A percentile compares a stretch with the other conserved stretches of the same genome.
phyloP scores from a whole-genome alignment of 2,888 invertebrate species.

The Drosophila leonis region DNA sequence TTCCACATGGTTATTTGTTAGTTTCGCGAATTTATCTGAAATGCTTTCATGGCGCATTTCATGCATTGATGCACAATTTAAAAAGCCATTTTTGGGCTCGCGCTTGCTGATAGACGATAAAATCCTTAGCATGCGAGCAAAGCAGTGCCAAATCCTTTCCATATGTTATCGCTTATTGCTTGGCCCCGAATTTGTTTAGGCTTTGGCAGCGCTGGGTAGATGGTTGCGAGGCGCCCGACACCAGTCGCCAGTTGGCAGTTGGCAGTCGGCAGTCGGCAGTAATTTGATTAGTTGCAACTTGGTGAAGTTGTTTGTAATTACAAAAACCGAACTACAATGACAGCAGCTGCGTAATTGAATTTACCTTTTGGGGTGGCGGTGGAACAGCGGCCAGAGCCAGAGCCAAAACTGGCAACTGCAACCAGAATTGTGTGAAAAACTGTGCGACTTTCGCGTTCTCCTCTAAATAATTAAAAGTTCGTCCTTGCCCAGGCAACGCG shows the following conservation, averaged over 20 bases:
- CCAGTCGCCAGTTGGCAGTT: background rate
- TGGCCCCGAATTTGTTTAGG: constrained; percentile 15
- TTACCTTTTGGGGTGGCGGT: constrained; percentile 29
- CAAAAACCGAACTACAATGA: constrained; percentile 34
- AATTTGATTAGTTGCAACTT: constrained; percentile 62
- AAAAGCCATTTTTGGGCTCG: constrained; percentile 61
- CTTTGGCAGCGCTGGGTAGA: constrained; percentile 3
- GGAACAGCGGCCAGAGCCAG: background rate
- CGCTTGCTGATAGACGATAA: constrained; percentile 52
- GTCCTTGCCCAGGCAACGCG: constrained; percentile 42
- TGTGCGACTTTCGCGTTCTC: constrained; percentile 54
- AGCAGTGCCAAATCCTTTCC: constrained; percentile 39
- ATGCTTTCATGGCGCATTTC: constrained; percentile 70
- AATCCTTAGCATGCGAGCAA: constrained; percentile 30
- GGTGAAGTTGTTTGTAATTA: constrained; percentile 46
- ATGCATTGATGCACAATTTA: constrained; percentile 76
- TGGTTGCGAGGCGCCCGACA: background rate
- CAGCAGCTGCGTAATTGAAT: constrained; percentile 48
- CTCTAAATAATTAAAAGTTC: constrained; percentile 75
- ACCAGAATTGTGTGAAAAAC: constrained; percentile 40
- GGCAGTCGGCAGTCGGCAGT: constrained; percentile 9
- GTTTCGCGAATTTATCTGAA: constrained; percentile 67
- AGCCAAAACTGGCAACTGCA: constrained; percentile 43
- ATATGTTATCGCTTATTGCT: constrained; percentile 56
- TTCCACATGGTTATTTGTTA: constrained; percentile 60